A percentile compares a stretch with the other conserved stretches of the same genome.
phyloP scores from a whole-genome alignment of 2,888 invertebrate genomes.

The Brachynemurus nebulosus region DNA sequence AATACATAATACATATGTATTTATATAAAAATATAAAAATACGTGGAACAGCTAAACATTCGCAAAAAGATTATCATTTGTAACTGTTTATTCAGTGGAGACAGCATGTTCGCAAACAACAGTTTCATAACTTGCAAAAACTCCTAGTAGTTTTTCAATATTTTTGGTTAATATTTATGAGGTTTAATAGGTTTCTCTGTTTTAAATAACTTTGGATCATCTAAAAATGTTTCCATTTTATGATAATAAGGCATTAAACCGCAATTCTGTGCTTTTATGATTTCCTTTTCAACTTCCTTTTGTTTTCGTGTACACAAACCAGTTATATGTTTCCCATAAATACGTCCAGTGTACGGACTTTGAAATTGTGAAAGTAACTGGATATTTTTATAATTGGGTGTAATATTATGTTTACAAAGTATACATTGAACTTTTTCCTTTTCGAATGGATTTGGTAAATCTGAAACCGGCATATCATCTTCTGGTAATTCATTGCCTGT shows the following conservation, averaged over 20 bases:
- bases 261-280: conserved; percentile 57
- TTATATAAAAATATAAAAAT: no score
- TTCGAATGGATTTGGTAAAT: conserved; percentile 68
- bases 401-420: conserved; percentile 68
- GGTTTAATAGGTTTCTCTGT: conserved; percentile 69
- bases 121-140: no score
- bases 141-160: no score
- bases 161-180: conserved; percentile 51
- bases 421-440: conserved; percentile 61
- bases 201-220: conserved; percentile 85
- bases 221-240: conserved; percentile 64
- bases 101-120: no score
- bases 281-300: conserved; percentile 53
- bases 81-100: no score
- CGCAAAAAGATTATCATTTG: no score
- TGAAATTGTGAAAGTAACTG: conserved; percentile 89
- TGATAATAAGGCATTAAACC: conserved; percentile 73
- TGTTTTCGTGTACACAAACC: conserved; percentile 82
- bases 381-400: conserved; percentile 81
- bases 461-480: conserved; percentile 35
- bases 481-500: not conserved
- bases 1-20: no score
- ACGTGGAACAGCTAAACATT: not conserved
- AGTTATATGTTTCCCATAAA: conserved; percentile 87
- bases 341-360: conserved; percentile 83